phyloP scores from a whole-genome alignment of 2,113 vertebrate genomes.

The Hydrochoerus hydrochaeris region DNA sequence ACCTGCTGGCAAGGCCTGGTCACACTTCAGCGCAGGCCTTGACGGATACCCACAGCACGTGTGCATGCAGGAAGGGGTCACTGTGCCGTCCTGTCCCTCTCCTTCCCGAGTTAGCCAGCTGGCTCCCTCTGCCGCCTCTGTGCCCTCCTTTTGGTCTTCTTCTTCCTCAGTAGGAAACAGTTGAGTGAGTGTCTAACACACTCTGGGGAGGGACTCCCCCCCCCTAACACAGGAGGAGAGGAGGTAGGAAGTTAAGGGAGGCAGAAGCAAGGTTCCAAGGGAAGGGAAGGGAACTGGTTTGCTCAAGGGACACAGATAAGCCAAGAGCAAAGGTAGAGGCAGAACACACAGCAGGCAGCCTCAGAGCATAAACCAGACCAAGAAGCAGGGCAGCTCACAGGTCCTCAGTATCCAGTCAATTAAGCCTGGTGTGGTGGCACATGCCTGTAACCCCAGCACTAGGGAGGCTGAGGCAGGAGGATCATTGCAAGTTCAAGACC shows the following conservation, averaged over 20 bases:
- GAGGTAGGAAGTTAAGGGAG: not conserved
- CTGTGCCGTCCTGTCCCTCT: constrained; percentile 32
- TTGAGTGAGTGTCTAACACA: constrained; percentile 38
- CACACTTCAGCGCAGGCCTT: not conserved
- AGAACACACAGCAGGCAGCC: not conserved
- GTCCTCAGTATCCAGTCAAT: not conserved
- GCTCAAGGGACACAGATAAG: not conserved
- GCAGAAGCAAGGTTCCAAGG: not conserved
- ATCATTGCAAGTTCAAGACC: no score
- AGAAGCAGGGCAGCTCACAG: not conserved
- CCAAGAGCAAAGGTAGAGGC: not conserved
- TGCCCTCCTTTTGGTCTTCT: constrained; percentile 56
- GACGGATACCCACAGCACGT: not conserved
- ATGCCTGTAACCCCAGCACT: no score
- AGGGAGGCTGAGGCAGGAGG: no score
- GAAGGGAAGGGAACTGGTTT: not conserved
- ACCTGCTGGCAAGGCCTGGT: not conserved
- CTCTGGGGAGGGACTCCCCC: not conserved
- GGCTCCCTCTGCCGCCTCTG: not conserved
- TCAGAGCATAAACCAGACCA: not conserved
- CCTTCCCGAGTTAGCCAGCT: constrained; percentile 31
- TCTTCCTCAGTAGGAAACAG: constrained; percentile 7
- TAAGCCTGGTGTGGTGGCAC: no score
- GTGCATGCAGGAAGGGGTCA: not conserved
- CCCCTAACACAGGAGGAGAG: not conserved